Percentiles rank a stretch among this genome's conserved stretches.
phyloP scores from a whole-genome alignment of 2,797 vertebrate genomes.

The Sardinella longiceps region DNA sequence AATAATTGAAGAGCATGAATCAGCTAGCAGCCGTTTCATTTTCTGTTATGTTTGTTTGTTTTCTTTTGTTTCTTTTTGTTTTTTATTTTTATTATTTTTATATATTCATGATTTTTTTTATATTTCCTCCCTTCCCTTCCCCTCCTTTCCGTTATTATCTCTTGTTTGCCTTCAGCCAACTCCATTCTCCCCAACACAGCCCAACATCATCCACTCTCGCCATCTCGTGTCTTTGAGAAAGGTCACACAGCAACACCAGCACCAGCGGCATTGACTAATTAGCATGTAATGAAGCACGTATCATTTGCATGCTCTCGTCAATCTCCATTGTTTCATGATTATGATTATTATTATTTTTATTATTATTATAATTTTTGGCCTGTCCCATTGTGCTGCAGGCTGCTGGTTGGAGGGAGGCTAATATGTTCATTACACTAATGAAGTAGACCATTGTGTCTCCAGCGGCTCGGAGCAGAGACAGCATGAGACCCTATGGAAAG shows the following conservation, averaged over 20 bases:
- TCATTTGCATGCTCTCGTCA: not conserved
- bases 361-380: not conserved
- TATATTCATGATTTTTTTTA: not conserved
- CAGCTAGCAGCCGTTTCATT: not conserved
- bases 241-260: not conserved
- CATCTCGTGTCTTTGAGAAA: not conserved
- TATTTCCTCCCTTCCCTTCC: not conserved
- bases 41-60: too few species aligned
- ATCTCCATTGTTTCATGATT: not conserved
- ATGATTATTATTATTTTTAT: not conserved
- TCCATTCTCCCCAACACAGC: not conserved
- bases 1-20: constrained; percentile 45
- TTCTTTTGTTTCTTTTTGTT: too few species aligned
- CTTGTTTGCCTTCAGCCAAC: constrained; percentile 5
- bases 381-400: not conserved
- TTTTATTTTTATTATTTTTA: constrained; percentile 7
- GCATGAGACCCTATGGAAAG: not conserved
- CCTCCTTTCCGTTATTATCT: not conserved
- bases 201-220: not conserved
- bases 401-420: not conserved
- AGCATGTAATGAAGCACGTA: constrained; percentile 29
- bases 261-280: constrained; percentile 2
- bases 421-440: constrained; percentile 5
- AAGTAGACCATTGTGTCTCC: not conserved
- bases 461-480: not conserved